Evolutionary conservation across 1,140 invertebrate genomes (phyloP).

Genomic region (Subanguina moxae): DNA sequence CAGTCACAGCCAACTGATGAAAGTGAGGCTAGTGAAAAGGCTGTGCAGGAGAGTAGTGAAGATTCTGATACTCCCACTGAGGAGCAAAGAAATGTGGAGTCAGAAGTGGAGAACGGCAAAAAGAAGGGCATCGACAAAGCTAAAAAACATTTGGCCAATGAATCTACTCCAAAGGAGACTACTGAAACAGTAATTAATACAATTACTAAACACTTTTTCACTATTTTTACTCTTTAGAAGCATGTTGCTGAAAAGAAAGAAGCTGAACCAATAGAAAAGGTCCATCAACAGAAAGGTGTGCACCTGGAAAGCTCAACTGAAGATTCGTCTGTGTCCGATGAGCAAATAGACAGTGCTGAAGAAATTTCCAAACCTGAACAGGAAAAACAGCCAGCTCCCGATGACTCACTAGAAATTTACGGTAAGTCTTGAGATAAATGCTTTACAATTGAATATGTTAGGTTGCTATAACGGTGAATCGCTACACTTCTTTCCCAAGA

Average conservation of each 20-base stretch:
- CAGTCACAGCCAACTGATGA: not conserved
- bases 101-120: constrained; percentile 14
- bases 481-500: too few relatives aligned
- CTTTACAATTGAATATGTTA: too few relatives aligned
- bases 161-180: not conserved
- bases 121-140: constrained; percentile 3
- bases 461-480: too few relatives aligned
- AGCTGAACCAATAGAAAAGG: constrained; percentile 1
- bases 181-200: not conserved
- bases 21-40: not conserved
- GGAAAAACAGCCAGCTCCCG: not conserved
- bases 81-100: not conserved
- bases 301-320: not conserved
- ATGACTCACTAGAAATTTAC: not conserved
- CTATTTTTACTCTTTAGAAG: not conserved
- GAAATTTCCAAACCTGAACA: not conserved
- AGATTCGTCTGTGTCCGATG: not conserved
- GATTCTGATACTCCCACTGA: not conserved
- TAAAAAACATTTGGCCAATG: not conserved
- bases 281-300: not conserved
- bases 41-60: not conserved
- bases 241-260: constrained; percentile 10
- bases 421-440: not conserved
- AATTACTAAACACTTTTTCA: not conserved
- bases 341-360: not conserved